A percentile compares a stretch with the other conserved stretches of the same genome.
Evolutionary conservation across 2,113 vertebrate species (phyloP).

Genomic region (Oryzias curvinotus): DNA sequence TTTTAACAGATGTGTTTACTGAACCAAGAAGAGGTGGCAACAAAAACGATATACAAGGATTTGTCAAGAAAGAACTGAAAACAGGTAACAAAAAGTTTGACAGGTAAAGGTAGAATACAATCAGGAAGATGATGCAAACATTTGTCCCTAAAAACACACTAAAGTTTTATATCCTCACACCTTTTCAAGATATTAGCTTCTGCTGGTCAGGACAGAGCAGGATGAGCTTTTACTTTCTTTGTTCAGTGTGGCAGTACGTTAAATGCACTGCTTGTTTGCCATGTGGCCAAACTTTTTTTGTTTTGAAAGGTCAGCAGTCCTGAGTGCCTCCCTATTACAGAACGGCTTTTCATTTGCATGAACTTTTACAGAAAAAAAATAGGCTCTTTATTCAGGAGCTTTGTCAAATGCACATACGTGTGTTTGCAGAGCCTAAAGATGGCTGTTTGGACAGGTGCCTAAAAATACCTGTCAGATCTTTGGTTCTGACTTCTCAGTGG

Average conservation of each 20-base stretch:
- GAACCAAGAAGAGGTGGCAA: too few relatives aligned
- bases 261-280: conserved; percentile 17
- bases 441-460: conserved; percentile 11
- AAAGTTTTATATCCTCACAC: too few relatives aligned
- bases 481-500: conserved; percentile 2
- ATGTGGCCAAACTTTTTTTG: conserved; percentile 22
- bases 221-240: too few relatives aligned
- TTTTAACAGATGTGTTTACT: too few relatives aligned
- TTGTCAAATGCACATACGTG: conserved; percentile 8
- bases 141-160: too few relatives aligned
- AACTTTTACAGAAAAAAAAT: conserved; percentile 29
- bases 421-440: conserved; percentile 4
- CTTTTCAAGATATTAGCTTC: too few relatives aligned
- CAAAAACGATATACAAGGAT: too few relatives aligned
- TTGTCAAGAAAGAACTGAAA: too few relatives aligned
- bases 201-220: too few relatives aligned
- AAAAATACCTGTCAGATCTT: conserved; percentile 29
- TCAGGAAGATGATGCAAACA: too few relatives aligned
- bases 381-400: conserved; percentile 24
- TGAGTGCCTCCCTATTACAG: conserved; percentile 18
- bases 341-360: conserved; percentile 42
- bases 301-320: conserved; percentile 69
- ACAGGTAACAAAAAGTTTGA: too few relatives aligned
- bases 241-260: not conserved
- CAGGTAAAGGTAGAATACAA: too few relatives aligned